Percentiles rank a stretch among this genome's conserved stretches.
These are phyloP conservation scores for Tetragonisca angustula DNA, from an alignment of 2,888 invertebrate species.

Conservation along the genomic window DNA sequence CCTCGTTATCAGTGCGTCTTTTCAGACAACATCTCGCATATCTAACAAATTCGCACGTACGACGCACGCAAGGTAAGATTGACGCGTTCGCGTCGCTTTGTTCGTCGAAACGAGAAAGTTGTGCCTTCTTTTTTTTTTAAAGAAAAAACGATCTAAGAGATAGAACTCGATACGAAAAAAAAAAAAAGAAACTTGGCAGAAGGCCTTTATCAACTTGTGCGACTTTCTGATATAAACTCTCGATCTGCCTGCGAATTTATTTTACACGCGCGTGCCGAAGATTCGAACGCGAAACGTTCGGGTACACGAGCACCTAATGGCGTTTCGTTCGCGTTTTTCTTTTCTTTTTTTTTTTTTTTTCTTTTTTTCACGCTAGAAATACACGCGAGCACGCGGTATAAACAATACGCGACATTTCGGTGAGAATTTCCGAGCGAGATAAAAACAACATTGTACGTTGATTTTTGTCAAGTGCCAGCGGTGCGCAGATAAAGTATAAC, in stretches of 20 bases:
- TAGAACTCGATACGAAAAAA: neutral
- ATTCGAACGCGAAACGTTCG: too few relatives aligned
- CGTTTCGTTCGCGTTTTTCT: too few relatives aligned
- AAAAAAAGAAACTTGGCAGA: too few relatives aligned
- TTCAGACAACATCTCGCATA: slow-evolving; percentile 55
- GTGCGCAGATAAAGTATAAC: slow-evolving; percentile 80
- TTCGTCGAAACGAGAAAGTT: neutral
- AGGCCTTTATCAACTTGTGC: neutral
- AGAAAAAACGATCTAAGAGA: too few relatives aligned
- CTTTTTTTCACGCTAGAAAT: neutral
- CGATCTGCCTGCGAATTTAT: neutral
- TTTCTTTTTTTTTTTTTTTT: too few relatives aligned
- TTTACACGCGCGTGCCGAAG: too few relatives aligned
- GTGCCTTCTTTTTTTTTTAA: neutral
- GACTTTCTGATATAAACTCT: neutral
- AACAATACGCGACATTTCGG: slow-evolving; percentile 10
- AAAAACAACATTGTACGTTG: slow-evolving; percentile 65
- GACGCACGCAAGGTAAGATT: slow-evolving; percentile 48
- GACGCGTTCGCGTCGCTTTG: slow-evolving; percentile 34
- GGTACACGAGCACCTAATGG: too few relatives aligned
- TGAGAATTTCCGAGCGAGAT: slow-evolving; percentile 36
- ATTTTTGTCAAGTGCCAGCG: slow-evolving; percentile 78
- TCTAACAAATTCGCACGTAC: slow-evolving; percentile 46
- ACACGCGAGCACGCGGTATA: neutral
- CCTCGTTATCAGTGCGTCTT: slow-evolving; percentile 50